phyloP scores from a whole-genome alignment of 1,140 invertebrate genomes.

The Sitobion miscanthi region DNA sequence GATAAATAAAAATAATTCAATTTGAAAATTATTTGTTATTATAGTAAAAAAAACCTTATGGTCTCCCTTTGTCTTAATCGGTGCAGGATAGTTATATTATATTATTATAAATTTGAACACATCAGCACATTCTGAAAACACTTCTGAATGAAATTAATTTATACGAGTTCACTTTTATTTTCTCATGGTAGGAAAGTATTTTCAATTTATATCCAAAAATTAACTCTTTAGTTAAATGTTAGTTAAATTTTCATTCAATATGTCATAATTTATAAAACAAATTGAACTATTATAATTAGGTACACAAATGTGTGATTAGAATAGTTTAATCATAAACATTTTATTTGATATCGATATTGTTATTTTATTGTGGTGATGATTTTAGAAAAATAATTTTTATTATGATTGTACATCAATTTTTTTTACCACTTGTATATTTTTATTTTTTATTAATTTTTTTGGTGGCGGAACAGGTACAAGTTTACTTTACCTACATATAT shows the following conservation, averaged over 20 bases:
- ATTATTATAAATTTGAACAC: background rate
- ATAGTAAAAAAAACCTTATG: background rate
- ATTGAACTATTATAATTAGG: background rate
- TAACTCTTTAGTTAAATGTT: background rate
- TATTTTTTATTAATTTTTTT: slow-evolving; percentile 23
- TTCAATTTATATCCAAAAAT: background rate
- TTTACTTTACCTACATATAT: background rate
- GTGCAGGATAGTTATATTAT: background rate
- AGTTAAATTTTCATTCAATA: background rate
- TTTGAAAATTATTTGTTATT: background rate
- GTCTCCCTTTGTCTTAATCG: background rate
- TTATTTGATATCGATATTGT: too few relatives aligned
- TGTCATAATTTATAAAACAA: background rate
- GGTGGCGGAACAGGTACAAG: slow-evolving; percentile 48
- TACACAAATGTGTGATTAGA: background rate
- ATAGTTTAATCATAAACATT: background rate
- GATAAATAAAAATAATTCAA: background rate
- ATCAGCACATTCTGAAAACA: background rate
- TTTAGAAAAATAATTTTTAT: background rate
- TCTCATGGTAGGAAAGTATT: background rate
- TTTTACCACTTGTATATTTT: slow-evolving; percentile 27
- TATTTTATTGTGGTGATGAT: too few relatives aligned
- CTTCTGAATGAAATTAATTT: background rate
- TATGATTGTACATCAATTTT: slow-evolving; percentile 9
- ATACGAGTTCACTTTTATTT: background rate